These are phyloP conservation scores for Malurus alboscapulatus DNA, from an alignment of 2,113 vertebrate species.

Conservation along the genomic window DNA sequence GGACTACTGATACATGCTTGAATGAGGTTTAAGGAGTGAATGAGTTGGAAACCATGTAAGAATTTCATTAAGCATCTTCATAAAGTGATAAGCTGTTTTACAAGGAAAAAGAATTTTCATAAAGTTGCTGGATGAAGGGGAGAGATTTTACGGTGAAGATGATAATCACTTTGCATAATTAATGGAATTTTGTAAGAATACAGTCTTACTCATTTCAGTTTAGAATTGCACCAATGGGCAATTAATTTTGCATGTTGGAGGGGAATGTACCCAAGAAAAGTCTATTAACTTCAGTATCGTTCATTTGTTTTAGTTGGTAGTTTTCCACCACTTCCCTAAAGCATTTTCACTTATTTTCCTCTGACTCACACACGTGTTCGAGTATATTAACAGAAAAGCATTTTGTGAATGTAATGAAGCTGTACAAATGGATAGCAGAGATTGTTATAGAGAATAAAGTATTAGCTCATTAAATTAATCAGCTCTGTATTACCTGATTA, in stretches of 20 bases:
- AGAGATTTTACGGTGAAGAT: rapidly evolving
- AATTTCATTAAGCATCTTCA: neutral
- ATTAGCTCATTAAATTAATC: neutral
- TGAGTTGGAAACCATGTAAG: neutral
- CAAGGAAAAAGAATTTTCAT: neutral
- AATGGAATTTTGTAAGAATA: neutral
- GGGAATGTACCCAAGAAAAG: neutral
- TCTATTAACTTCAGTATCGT: neutral
- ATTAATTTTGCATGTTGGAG: neutral
- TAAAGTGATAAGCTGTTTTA: neutral
- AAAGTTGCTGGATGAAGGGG: neutral
- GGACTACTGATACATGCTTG: rapidly evolving
- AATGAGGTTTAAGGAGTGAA: neutral
- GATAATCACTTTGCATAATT: neutral
- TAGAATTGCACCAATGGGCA: neutral
- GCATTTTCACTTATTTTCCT: neutral
- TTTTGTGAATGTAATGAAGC: neutral
- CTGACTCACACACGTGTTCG: rapidly evolving
- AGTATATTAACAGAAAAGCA: neutral
- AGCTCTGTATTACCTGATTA: neutral
- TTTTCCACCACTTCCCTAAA: neutral
- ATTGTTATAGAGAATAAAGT: neutral
- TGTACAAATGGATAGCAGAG: neutral
- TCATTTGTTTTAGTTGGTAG: neutral
- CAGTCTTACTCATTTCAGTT: neutral